These are phyloP conservation scores for Schrankia costaestrigalis DNA, from an alignment of 2,888 invertebrate genomes.

Conservation along the genomic window DNA sequence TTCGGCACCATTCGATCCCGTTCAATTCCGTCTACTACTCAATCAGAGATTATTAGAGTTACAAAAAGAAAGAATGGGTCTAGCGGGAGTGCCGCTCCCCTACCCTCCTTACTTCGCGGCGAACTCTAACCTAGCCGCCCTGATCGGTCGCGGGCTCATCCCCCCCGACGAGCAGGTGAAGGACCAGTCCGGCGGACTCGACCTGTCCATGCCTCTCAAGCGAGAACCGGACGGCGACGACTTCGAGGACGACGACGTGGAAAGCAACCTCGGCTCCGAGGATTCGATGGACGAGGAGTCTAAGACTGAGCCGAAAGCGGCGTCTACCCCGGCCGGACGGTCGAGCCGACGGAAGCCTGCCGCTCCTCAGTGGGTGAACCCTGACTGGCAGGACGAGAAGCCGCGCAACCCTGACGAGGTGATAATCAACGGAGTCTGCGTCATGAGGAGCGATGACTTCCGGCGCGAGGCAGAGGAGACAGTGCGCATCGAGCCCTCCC, in stretches of 20 bases:
- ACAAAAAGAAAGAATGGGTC: constrained; percentile 91
- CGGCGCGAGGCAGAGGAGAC: constrained; percentile 84
- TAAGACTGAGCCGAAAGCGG: constrained; percentile 79
- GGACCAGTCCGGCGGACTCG: constrained; percentile 91
- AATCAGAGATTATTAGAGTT: constrained; percentile 94
- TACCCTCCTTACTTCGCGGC: constrained; percentile 90
- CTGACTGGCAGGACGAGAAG: constrained; percentile 91
- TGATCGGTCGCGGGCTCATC: constrained; percentile 85
- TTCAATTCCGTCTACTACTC: constrained; percentile 92
- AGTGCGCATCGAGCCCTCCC: constrained; percentile 88
- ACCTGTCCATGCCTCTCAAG: constrained; percentile 92
- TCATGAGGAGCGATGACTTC: constrained; percentile 92
- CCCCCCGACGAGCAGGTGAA: constrained; percentile 83
- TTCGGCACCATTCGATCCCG: constrained; percentile 92
- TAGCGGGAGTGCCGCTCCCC: constrained; percentile 87
- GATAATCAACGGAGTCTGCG: constrained; percentile 96
- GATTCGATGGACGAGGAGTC: constrained; percentile 81
- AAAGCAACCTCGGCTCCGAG: constrained; percentile 88
- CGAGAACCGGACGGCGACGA: constrained; percentile 88
- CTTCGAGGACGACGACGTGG: constrained; percentile 89
- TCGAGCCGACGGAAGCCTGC: constrained; percentile 93
- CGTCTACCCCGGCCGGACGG: constrained; percentile 69
- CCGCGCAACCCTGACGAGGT: constrained; percentile 85
- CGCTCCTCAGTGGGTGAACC: constrained; percentile 98
- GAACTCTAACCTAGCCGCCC: constrained; percentile 87